Evolutionary conservation across 2,797 vertebrate genomes (phyloP).

Genomic region (Hydrocynus forskahlii): DNA sequence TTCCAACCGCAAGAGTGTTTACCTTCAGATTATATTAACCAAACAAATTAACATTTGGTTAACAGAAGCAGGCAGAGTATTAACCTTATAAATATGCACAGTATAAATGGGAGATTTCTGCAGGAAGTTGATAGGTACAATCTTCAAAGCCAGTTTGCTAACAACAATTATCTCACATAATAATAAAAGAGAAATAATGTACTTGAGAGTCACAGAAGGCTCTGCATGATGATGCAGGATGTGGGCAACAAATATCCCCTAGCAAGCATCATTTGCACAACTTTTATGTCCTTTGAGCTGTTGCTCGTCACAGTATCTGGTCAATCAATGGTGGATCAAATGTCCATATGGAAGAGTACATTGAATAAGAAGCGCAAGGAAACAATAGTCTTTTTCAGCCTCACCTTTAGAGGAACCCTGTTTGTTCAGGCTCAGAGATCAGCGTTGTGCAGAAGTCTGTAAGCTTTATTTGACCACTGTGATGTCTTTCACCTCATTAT

Average conservation of each 20-base stretch:
- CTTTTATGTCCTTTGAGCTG: slow-evolving; percentile 3
- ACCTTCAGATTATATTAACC: background rate
- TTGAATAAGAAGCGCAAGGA: background rate
- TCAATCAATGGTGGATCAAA: slow-evolving; percentile 1
- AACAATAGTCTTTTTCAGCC: background rate
- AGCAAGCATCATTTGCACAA: background rate
- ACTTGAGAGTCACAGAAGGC: background rate
- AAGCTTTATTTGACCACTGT: background rate
- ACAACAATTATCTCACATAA: background rate
- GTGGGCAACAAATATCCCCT: background rate
- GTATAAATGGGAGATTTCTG: background rate
- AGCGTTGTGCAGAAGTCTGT: background rate
- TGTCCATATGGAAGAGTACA: background rate
- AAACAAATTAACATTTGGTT: background rate
- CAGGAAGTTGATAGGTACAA: background rate
- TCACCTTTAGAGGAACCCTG: background rate
- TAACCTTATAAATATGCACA: background rate
- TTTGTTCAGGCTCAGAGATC: background rate
- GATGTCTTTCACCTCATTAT: background rate
- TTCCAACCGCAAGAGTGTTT: background rate
- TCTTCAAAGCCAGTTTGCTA: background rate
- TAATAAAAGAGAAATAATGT: background rate
- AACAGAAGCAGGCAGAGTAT: background rate
- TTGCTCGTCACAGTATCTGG: background rate
- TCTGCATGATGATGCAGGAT: background rate